Evolutionary conservation across 2,888 invertebrate genomes (phyloP).

Genomic region (Plebejus anna): DNA sequence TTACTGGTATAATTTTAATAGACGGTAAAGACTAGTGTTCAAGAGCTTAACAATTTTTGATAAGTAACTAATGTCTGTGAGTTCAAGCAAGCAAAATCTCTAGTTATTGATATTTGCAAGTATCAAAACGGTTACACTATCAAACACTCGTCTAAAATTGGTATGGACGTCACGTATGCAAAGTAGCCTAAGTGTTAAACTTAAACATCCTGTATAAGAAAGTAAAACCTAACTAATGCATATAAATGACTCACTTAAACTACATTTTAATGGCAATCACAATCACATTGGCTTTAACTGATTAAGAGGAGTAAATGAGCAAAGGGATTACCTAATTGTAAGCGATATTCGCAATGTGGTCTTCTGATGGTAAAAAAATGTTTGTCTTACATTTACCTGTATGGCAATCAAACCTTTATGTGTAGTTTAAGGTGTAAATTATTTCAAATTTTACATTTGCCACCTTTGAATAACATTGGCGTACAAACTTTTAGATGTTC

Average conservation of each 20-base stretch:
- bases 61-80: not conserved
- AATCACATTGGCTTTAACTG: constrained; percentile 44
- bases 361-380: not conserved
- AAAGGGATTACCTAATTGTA: not conserved
- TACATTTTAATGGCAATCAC: constrained; percentile 63
- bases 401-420: too few species aligned
- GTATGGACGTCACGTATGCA: not conserved
- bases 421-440: too few species aligned
- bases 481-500: constrained; percentile 13
- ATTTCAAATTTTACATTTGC: too few species aligned
- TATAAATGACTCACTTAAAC: constrained; percentile 44
- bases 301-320: constrained; percentile 6
- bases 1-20: not conserved
- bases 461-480: not conserved
- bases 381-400: not conserved
- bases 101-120: not conserved
- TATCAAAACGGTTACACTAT: constrained; percentile 37
- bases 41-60: constrained; percentile 58
- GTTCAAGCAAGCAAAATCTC: not conserved
- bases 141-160: constrained; percentile 35
- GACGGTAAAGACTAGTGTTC: constrained; percentile 51
- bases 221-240: constrained; percentile 23
- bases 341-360: not conserved
- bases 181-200: constrained; percentile 13
- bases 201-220: not conserved